Conservation (phyloP, 2,888 invertebrate genomes). For the Hymenopus coronatus region DNA sequence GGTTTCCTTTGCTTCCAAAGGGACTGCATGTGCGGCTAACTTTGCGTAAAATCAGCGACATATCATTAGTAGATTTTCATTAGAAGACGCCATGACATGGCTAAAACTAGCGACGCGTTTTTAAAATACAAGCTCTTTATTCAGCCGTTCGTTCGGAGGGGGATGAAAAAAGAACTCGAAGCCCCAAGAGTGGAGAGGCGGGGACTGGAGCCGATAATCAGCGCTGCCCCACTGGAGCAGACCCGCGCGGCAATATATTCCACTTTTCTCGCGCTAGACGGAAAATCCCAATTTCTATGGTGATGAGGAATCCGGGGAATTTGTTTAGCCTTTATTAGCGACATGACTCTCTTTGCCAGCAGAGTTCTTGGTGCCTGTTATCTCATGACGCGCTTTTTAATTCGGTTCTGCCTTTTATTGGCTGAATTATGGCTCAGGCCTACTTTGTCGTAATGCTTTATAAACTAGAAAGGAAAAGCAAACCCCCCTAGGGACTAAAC, state of each 20-base stretch:
- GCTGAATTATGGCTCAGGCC: neutral
- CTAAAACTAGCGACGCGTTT: neutral
- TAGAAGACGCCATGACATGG: neutral
- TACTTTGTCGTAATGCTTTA: neutral
- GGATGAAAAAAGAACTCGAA: neutral
- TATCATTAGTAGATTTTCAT: neutral
- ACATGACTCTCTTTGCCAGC: neutral
- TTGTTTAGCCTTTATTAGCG: neutral
- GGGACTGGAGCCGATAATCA: neutral
- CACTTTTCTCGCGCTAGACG: neutral
- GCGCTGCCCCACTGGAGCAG: neutral
- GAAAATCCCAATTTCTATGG: neutral
- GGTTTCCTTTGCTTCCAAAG: too few relatives aligned
- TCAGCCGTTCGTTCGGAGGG: neutral
- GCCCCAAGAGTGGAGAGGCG: neutral
- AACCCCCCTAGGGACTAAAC: neutral
- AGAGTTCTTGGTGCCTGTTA: neutral
- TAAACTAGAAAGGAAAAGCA: neutral
- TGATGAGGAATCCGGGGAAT: neutral
- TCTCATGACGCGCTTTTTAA: neutral
- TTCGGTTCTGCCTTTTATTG: neutral
- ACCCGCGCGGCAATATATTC: neutral
- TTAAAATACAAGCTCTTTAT: neutral
- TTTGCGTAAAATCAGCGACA: neutral
- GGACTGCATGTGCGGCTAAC: neutral